A percentile compares a stretch with the other conserved stretches of the same genome.
These are phyloP conservation scores for Ispidina picta DNA, from an alignment of 2,797 vertebrate genomes.

Conservation along the genomic window DNA sequence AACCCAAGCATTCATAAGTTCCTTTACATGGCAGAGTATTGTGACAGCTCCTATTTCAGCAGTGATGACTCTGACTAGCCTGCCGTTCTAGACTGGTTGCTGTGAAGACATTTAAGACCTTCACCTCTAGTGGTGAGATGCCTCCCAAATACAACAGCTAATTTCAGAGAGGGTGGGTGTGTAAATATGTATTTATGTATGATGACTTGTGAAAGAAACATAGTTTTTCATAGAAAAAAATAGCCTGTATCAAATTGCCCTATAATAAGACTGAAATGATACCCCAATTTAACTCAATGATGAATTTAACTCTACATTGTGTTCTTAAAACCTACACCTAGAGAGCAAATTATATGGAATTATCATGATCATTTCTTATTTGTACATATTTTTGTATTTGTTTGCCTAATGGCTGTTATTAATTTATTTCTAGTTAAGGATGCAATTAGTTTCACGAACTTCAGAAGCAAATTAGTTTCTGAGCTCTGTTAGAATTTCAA, in stretches of 20 bases:
- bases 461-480: not conserved
- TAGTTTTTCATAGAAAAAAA: not conserved
- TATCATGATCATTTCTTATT: not conserved
- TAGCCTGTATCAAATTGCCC: not conserved
- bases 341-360: not conserved
- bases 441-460: not conserved
- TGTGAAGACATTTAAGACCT: not conserved
- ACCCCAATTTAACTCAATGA: not conserved
- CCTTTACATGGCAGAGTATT: conserved; percentile 90
- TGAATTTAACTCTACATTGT: not conserved
- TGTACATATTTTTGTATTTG: conserved; percentile 35
- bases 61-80: conserved; percentile 93
- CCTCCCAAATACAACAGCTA: not conserved
- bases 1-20: conserved; percentile 91
- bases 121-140: not conserved
- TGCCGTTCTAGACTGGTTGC: not conserved
- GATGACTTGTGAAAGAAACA: not conserved
- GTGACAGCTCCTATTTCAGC: conserved; percentile 97
- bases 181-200: conserved; percentile 60
- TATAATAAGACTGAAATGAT: not conserved
- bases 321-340: not conserved
- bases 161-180: not conserved
- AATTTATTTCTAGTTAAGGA: not conserved
- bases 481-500: not conserved
- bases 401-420: not conserved